Evolutionary conservation across 1,140 invertebrate species (phyloP).

Genomic region (Nephila pilipes): DNA sequence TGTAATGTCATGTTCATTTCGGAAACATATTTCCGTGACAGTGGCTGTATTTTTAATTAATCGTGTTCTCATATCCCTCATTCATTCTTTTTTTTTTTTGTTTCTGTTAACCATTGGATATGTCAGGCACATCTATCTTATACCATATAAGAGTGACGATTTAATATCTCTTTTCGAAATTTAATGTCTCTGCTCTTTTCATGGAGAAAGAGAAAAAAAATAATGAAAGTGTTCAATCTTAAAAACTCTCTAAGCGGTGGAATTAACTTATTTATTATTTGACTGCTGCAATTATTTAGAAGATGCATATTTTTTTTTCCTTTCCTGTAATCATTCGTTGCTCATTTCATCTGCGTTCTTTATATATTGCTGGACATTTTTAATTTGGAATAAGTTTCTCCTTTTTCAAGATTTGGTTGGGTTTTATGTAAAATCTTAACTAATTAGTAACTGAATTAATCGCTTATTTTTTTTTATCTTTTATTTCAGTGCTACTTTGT

Average conservation of each 20-base stretch:
- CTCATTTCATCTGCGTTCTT: too few relatives aligned
- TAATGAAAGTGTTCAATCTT: too few relatives aligned
- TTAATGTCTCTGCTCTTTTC: background rate
- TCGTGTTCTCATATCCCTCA: background rate
- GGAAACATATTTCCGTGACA: slow-evolving; percentile 49
- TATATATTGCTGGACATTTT: too few relatives aligned
- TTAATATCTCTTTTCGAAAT: slow-evolving; percentile 35
- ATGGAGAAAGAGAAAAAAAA: background rate
- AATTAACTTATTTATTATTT: background rate
- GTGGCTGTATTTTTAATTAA: slow-evolving; percentile 46
- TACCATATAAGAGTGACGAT: slow-evolving; percentile 24
- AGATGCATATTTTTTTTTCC: background rate
- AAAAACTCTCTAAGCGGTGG: background rate
- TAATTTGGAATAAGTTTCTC: too few relatives aligned
- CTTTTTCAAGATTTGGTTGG: too few relatives aligned
- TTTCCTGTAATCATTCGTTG: background rate
- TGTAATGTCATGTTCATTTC: slow-evolving; percentile 50
- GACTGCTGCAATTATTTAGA: slow-evolving; percentile 8
- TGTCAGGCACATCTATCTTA: slow-evolving; percentile 16
- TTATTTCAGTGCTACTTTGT: too few relatives aligned
- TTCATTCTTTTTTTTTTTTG: background rate
- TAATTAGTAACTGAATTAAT: too few relatives aligned
- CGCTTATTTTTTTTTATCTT: too few relatives aligned
- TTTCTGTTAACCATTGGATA: background rate
- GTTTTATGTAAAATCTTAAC: too few relatives aligned